Evolutionary conservation across 2,797 vertebrate species (phyloP), one percentile per base, ranked within the genome.

Genomic region (Microctenopoma lineatum): DNA sequence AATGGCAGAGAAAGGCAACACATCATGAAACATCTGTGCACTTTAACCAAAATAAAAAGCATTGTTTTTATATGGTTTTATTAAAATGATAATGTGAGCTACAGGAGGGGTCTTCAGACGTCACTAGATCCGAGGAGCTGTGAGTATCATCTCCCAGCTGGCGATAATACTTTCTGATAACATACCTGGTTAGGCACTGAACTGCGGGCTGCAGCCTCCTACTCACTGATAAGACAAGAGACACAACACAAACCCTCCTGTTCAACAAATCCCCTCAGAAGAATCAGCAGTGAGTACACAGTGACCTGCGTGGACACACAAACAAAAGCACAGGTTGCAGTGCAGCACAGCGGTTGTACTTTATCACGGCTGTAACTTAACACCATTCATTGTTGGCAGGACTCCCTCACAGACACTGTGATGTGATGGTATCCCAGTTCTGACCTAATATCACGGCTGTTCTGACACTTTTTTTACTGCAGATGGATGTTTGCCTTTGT

Each of bases 161-260:
- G 32, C 47, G 29, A 72, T 55, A 47, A 59, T 14, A 51, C 54
- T 75, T 66, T 10, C 55, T 32, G 58, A 58, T 73, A 52, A 72
- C 54, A 29, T 60, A 41, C 60, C 57, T 74, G 45, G 46, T 39
- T 54, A 41, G 29, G n/a, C 56, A 15, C 38, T 61, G 45, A 50
- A 47, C 26, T 59, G 8, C 9, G 3, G 36, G 10, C 36, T 36
- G 36, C 10, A 32, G 5, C 36, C 58, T 15, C 48, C 45, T 44
- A 27, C 27, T 57, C 12, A 3, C 2, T 52, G 38, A 38, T 16
- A 5, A 18, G n/a, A 18, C 2, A 39, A n/a, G 5, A 27, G 7
- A 63, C 7, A 18, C 15, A 21, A 53, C 2, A 32, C 16, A 55
- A 25, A 48, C 13, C 27, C 25, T 42, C 26, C 46, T 11, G 29